Conservation (phyloP, 2,113 vertebrate species). For the Neopipo cinnamomea region DNA sequence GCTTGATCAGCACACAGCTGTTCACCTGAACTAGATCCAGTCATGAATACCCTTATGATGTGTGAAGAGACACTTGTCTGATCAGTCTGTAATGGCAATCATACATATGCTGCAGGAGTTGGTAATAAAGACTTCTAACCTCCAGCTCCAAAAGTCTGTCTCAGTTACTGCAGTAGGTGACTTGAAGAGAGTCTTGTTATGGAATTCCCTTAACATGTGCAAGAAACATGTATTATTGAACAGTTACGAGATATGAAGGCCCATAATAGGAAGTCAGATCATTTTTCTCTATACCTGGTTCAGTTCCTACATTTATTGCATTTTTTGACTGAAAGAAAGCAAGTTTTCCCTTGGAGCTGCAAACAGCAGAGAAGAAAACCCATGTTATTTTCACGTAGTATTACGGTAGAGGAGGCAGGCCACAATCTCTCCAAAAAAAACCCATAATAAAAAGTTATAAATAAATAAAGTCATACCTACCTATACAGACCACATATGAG, state of each 20-base stretch:
- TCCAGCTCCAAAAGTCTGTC: neutral
- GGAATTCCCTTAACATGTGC: neutral
- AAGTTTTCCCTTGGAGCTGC: neutral
- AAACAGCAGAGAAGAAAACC: neutral
- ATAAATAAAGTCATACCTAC: neutral
- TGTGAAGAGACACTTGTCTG: rapidly evolving
- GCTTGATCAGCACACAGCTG: neutral
- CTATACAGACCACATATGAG: neutral
- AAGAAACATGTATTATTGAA: neutral
- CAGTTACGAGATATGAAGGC: neutral
- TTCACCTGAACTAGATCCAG: neutral
- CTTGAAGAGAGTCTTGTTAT: neutral
- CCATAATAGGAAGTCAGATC: neutral
- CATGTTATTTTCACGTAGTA: neutral
- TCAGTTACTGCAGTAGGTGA: neutral
- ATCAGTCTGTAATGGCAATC: neutral
- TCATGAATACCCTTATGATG: neutral
- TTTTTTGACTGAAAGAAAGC: neutral
- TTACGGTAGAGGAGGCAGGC: neutral
- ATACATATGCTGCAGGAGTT: neutral
- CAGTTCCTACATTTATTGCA: neutral
- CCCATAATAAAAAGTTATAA: neutral
- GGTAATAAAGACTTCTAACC: neutral
- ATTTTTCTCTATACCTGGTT: neutral
- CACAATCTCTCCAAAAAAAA: rapidly evolving